These are phyloP conservation scores for Taxidea taxus DNA, from an alignment of 2,113 vertebrate species.

Conservation along the genomic window DNA sequence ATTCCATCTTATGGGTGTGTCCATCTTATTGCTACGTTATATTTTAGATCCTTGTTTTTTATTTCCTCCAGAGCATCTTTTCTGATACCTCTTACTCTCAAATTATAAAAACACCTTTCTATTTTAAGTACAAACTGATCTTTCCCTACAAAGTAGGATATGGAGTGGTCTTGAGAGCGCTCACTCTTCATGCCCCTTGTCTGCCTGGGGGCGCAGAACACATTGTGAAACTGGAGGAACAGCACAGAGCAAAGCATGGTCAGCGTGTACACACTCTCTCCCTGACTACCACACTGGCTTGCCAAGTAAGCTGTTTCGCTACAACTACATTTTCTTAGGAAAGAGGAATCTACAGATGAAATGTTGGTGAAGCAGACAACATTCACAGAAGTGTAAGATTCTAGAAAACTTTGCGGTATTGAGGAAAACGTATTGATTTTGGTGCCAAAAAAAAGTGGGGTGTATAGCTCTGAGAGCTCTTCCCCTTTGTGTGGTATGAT, in stretches of 20 bases:
- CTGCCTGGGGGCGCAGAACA: neutral
- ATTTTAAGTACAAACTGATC: neutral
- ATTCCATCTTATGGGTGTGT: neutral
- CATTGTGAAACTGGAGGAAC: neutral
- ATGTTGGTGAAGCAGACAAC: neutral
- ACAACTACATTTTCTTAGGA: neutral
- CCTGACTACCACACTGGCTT: neutral
- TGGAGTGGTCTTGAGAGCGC: neutral
- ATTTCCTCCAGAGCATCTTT: neutral
- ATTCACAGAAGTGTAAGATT: neutral
- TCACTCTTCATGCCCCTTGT: neutral
- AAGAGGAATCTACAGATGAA: neutral
- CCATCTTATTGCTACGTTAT: neutral
- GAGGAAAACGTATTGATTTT: neutral
- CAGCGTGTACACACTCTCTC: neutral
- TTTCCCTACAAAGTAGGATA: neutral
- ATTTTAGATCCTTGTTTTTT: slow-evolving; percentile 19
- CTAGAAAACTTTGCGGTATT: neutral
- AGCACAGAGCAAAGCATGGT: neutral
- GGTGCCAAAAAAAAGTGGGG: neutral
- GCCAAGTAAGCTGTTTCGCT: neutral
- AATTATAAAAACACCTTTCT: neutral
- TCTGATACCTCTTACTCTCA: neutral
- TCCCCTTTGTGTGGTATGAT: neutral
- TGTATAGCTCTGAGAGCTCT: neutral